Base-by-base conservation (phyloP, 2,888 invertebrate species). In the Sepiola atlantica region DNA sequence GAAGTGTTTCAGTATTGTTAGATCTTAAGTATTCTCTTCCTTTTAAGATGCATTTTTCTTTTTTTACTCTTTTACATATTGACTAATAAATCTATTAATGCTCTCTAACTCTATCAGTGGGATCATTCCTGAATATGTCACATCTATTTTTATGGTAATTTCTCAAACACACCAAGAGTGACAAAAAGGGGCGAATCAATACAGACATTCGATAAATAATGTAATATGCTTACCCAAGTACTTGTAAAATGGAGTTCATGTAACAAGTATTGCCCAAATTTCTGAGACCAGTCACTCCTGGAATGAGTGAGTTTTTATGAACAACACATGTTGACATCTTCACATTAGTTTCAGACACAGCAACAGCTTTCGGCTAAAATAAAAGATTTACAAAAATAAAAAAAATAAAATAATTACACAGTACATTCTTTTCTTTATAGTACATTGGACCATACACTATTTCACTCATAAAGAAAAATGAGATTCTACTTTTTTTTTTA, bases 231-330 rank as follows among this genome's bases (percentile, higher is more conserved):
- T 95, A 97, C 97, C 97, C 97, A 54, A 97, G 95, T 14, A 97
- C 96, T 95, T 97, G 97, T 57, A 97, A 95, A 54, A 97, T 96
- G 57, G 97, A 97, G 95, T 97, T 97, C 96, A 97, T 97, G 95
- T 97, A 97, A 95, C 97, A 97, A 1, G 97, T 97, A 96, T 97
- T 97, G 93, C 97, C 97, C 57, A 97, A 96, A 95, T 97, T 97
- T 90, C 97, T 95, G n/a, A 97, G 95, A 4, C 97, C 97, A 28
- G 97, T 97, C n/a, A 97, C 96, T 20, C 97, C 97, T 24, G 97
- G 97, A 35, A 96, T 96, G 20, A 96, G 95, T 14, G 96, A 95
- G n/a, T 92, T 92, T 55, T 45, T 77, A 77, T 77, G 77, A 77
- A 77, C 77, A 77, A n/a, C 32, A 77, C 77, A 77, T 16, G 77